Evolutionary conservation across 2,113 vertebrate genomes (phyloP), one percentile per base, ranked within the genome.

Genomic region (Aptenodytes forsteri): DNA sequence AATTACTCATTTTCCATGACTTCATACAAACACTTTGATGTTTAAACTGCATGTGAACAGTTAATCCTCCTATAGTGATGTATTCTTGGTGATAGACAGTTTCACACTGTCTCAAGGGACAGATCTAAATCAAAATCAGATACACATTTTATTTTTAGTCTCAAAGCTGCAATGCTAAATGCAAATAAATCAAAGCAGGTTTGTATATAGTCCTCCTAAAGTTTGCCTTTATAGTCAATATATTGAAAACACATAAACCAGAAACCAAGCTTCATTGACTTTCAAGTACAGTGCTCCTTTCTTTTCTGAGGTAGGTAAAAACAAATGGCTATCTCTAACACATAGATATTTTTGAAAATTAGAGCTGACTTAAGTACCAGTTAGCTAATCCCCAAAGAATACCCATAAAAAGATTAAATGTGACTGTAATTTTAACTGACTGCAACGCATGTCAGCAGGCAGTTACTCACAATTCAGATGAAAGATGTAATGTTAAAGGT

Each of bases 1-100:
- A 96, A 97, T 98, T 91, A 91, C 95, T 98, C 94, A 91, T 97
- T 98, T 98, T 98, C 97, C 96, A 90, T 97, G 34, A 96, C 90
- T 96, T 97, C 85, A 94, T 91, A 97, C 67, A 93, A 96, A 93
- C n/a, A 54, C 88, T 92, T 96, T 97, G 97, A 95, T 97, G 85
- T 95, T 97, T 95, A 97, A 97, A 98, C 86, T 81, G 49, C 87
- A 89, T 91, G 86, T 86, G 97, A 97, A 97, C 97, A 98, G 97
- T 97, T 98, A 98, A 98, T 98, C 96, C 95, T 92, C 65, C 86
- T 94, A 94, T 88, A 97, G 25, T 84, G 92, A 97, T 93, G 90
- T 92, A 85, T 85, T 96, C 96, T 95, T 78, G 72, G 73, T 96
- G 97, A 97, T 62, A 96, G 93, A 91, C 7, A 11, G 73, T 83